phyloP scores from a whole-genome alignment of 2,888 invertebrate genomes.

The Leucoma salicis region DNA sequence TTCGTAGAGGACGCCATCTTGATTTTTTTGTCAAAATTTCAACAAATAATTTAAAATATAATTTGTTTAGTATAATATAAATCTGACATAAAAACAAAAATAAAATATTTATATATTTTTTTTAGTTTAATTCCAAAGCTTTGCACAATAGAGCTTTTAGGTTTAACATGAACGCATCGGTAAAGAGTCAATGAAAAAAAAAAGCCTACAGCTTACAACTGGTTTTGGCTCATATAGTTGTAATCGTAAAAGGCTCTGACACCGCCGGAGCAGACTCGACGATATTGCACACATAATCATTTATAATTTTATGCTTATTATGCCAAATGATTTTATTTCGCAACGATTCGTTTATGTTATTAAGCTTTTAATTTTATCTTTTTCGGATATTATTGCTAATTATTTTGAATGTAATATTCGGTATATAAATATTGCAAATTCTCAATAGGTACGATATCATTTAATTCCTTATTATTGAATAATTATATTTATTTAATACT shows the following conservation, averaged over 20 bases:
- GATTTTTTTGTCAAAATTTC: neutral
- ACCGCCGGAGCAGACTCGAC: conserved; percentile 17
- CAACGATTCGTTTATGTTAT: conserved; percentile 10
- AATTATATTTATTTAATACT: no score
- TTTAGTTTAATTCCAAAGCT: neutral
- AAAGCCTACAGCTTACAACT: conserved; percentile 30
- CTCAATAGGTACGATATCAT: no score
- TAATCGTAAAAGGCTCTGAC: conserved; percentile 34
- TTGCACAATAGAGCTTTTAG: conserved; percentile 28
- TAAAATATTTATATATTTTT: conserved; percentile 1
- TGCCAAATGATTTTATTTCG: conserved; percentile 26
- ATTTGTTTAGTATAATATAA: neutral
- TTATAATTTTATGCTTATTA: conserved; percentile 38
- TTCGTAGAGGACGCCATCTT: conserved; percentile 41
- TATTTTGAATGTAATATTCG: neutral
- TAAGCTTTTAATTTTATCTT: neutral
- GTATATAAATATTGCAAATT: no score
- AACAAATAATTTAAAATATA: neutral
- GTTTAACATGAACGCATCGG: conserved; percentile 32
- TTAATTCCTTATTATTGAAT: no score
- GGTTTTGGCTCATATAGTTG: conserved; percentile 26
- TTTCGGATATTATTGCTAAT: neutral
- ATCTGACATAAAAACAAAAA: neutral
- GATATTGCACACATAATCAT: conserved; percentile 34
- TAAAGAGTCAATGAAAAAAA: conserved; percentile 43